Evolutionary conservation across 2,888 invertebrate genomes (phyloP).

Genomic region (Himalopsyche anomala): DNA sequence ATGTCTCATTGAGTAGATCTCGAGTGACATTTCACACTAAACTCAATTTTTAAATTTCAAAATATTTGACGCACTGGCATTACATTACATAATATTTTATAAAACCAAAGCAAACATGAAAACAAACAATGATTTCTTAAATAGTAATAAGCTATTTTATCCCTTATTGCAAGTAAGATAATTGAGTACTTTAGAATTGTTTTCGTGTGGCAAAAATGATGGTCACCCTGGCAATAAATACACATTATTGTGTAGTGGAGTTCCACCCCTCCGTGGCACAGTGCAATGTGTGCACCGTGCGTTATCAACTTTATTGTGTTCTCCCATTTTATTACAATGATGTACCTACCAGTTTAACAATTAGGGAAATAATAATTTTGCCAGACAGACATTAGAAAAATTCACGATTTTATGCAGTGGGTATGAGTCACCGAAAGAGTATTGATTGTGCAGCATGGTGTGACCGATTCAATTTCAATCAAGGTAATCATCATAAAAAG

Average conservation of each 20-base stretch:
- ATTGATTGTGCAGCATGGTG: background rate
- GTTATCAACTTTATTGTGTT: constrained; percentile 19
- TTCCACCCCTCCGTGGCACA: constrained; percentile 19
- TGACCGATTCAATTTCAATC: background rate
- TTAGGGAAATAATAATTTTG: constrained; percentile 19
- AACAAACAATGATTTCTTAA: no score
- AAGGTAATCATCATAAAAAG: background rate
- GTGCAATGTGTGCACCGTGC: constrained; percentile 34
- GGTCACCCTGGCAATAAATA: constrained; percentile 3
- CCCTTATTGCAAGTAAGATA: no score
- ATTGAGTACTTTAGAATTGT: no score
- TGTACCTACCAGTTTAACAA: background rate
- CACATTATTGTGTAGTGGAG: background rate
- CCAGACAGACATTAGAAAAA: background rate
- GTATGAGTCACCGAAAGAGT: background rate
- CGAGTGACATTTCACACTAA: no score
- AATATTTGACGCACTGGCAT: no score
- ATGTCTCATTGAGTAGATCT: no score
- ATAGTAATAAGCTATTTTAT: no score
- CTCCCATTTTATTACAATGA: constrained; percentile 10
- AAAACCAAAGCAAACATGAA: no score
- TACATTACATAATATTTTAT: no score
- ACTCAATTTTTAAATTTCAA: no score
- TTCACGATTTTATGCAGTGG: background rate
- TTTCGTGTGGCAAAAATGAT: background rate